Evolutionary conservation across 2,113 vertebrate genomes (phyloP).

Genomic region (Heptranchias perlo): DNA sequence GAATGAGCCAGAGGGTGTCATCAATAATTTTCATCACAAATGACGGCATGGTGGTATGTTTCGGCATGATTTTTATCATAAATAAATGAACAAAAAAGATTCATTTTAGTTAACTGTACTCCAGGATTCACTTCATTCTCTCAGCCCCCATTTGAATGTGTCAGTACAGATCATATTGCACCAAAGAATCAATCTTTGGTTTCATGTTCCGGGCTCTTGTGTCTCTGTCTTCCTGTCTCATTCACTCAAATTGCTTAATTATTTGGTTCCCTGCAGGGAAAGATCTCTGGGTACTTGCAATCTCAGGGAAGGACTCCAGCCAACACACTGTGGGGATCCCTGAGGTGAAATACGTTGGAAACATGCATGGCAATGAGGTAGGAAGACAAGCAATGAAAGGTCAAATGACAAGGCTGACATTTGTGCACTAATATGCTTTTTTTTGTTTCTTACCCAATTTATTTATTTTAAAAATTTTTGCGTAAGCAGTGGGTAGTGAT

Average conservation of each 20-base stretch:
- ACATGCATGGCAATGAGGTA: slow-evolving; percentile 22
- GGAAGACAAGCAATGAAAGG: background rate
- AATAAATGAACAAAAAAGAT: background rate
- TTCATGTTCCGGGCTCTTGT: background rate
- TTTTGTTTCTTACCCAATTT: too few relatives aligned
- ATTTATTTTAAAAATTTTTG: background rate
- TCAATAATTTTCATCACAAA: background rate
- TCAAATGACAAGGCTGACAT: background rate
- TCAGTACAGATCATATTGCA: slow-evolving; percentile 26
- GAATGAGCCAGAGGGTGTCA: background rate
- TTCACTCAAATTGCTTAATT: slow-evolving; percentile 36
- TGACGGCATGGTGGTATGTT: background rate
- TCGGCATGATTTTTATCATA: background rate
- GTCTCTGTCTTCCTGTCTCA: slow-evolving; percentile 15
- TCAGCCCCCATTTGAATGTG: background rate
- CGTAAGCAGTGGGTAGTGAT: background rate
- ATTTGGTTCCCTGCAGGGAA: slow-evolving; percentile 26
- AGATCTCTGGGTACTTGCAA: background rate
- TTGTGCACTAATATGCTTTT: background rate
- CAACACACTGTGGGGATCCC: slow-evolving; percentile 7
- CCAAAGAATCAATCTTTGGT: background rate
- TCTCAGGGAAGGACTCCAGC: slow-evolving; percentile 15
- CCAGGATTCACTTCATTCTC: background rate
- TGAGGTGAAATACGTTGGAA: slow-evolving; percentile 23
- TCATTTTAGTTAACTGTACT: background rate